A percentile compares a stretch with the other conserved stretches of the same genome.
Evolutionary conservation across 2,797 vertebrate genomes (phyloP).

Genomic region (Chaenodraco wilsoni): DNA sequence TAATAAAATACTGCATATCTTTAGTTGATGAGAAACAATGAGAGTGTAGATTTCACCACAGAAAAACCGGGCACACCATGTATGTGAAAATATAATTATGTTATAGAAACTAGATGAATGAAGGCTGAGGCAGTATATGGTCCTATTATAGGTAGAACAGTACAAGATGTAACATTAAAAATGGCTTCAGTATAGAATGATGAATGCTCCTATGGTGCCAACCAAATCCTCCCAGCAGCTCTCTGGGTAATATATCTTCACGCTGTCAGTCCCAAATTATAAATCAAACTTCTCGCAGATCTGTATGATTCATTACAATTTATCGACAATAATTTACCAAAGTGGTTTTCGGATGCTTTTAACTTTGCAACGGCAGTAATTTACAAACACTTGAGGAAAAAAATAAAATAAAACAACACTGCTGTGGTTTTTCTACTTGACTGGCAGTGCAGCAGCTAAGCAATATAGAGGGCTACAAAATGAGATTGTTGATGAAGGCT

Average conservation of each 20-base stretch:
- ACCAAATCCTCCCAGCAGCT: slow-evolving; percentile 76
- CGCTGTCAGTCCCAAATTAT: slow-evolving; percentile 76
- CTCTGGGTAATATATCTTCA: slow-evolving; percentile 75
- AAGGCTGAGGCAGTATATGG: slow-evolving; percentile 31
- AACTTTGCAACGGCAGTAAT: slow-evolving; percentile 79
- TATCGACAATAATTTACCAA: slow-evolving; percentile 83
- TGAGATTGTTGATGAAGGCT: slow-evolving; percentile 74
- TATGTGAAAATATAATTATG: neutral
- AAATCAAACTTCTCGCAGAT: slow-evolving; percentile 81
- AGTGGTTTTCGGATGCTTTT: slow-evolving; percentile 84
- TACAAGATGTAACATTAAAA: slow-evolving; percentile 62
- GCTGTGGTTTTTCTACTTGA: slow-evolving; percentile 69
- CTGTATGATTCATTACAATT: slow-evolving; percentile 83
- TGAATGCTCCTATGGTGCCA: slow-evolving; percentile 71
- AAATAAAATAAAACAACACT: slow-evolving; percentile 66
- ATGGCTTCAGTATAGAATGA: slow-evolving; percentile 77
- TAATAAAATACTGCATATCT: neutral
- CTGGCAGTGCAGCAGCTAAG: slow-evolving; percentile 66
- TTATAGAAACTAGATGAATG: neutral
- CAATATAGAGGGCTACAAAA: slow-evolving; percentile 71
- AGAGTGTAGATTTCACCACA: neutral
- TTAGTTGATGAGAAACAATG: slow-evolving; percentile 12
- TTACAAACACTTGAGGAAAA: slow-evolving; percentile 63
- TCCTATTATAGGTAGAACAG: slow-evolving; percentile 50
- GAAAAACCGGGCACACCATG: neutral